Conservation (phyloP, 2,888 invertebrate species). For the Diogma glabrata region DNA sequence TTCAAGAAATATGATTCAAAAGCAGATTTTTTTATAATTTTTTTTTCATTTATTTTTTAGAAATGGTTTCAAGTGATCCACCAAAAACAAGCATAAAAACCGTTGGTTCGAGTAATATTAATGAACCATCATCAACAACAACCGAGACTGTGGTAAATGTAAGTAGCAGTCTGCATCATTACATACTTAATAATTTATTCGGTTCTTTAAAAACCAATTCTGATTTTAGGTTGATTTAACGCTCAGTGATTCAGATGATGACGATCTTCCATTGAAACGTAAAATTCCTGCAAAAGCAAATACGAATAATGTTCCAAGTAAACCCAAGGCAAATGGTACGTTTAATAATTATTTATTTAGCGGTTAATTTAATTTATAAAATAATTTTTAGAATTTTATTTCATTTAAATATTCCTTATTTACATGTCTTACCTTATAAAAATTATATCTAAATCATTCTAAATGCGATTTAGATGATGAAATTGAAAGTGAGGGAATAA, state of each 20-base stretch:
- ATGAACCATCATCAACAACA: slow-evolving; percentile 36
- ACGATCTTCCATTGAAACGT: slow-evolving; percentile 54
- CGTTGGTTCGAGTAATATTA: slow-evolving; percentile 19
- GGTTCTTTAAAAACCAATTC: too few relatives aligned
- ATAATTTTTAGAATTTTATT: not conserved
- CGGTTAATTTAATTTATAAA: slow-evolving; percentile 11
- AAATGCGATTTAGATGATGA: too few relatives aligned
- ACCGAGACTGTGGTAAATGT: slow-evolving; percentile 32
- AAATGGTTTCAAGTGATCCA: slow-evolving; percentile 20
- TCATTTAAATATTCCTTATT: not conserved
- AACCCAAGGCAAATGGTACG: not conserved
- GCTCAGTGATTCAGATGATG: slow-evolving; percentile 58
- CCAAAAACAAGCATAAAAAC: slow-evolving; percentile 1
- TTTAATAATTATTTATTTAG: not conserved
- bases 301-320: slow-evolving; percentile 25
- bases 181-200: slow-evolving; percentile 6
- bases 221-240: slow-evolving; percentile 52
- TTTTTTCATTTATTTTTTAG: slow-evolving; percentile 15
- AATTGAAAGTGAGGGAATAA: too few relatives aligned
- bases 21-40: not conserved
- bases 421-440: slow-evolving; percentile 1
- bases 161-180: too few relatives aligned
- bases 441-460: too few relatives aligned
- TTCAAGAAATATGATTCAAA: not conserved
- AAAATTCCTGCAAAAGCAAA: slow-evolving; percentile 37